These are phyloP conservation scores for Trididemnum nubilum DNA, from an alignment of 23 tunicate species.

Conservation along the genomic window DNA sequence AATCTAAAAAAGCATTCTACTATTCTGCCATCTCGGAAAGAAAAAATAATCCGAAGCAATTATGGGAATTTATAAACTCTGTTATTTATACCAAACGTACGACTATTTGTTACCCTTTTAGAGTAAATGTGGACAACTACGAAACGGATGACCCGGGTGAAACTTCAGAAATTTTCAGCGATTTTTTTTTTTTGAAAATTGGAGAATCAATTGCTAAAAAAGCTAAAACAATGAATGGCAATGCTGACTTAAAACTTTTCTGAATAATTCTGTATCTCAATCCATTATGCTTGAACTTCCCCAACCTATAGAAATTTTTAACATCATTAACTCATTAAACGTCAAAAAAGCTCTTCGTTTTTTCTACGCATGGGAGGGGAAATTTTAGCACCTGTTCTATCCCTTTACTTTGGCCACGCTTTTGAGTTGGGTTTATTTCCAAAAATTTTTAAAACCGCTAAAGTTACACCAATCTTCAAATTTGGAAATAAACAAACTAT, in stretches of 20 bases:
- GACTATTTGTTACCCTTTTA: background rate
- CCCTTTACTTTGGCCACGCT: background rate
- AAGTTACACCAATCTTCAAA: background rate
- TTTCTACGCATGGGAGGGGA: background rate
- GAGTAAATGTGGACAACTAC: background rate
- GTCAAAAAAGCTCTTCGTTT: background rate
- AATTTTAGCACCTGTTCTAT: background rate
- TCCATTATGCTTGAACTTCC: background rate
- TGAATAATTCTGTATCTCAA: background rate
- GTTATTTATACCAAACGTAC: background rate
- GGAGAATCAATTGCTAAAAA: background rate
- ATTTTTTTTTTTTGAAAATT: too few species aligned
- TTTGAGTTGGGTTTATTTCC: background rate
- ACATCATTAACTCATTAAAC: background rate
- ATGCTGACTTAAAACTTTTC: background rate
- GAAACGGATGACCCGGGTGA: background rate
- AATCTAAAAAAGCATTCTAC: too few species aligned
- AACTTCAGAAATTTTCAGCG: background rate
- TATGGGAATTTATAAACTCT: background rate
- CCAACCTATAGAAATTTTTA: background rate
- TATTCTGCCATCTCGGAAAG: background rate
- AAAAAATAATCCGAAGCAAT: too few species aligned
- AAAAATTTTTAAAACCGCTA: background rate
- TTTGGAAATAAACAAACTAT: background rate
- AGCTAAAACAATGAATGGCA: background rate